Conservation (phyloP, 2,797 vertebrate genomes). For the Monodelphis domestica region DNA sequence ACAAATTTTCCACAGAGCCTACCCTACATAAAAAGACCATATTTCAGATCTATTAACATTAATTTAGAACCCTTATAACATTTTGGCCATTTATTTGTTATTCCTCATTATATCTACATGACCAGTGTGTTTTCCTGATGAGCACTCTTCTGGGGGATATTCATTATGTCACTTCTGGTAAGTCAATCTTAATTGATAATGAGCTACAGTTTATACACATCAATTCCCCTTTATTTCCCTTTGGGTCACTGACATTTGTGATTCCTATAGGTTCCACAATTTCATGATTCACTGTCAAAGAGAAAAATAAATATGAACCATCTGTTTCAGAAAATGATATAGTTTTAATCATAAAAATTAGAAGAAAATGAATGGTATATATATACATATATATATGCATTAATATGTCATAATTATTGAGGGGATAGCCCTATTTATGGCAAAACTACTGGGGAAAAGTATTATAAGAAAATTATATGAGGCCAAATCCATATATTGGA, state of each 20-base stretch:
- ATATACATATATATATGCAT: background rate
- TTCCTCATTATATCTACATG: background rate
- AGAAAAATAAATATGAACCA: background rate
- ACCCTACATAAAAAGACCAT: background rate
- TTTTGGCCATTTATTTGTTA: background rate
- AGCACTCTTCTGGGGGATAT: background rate
- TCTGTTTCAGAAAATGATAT: background rate
- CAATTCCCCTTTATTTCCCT: background rate
- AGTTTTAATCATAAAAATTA: background rate
- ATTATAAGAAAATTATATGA: background rate
- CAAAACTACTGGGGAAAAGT: no score
- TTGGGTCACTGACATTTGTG: background rate
- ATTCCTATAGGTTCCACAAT: background rate
- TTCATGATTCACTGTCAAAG: background rate
- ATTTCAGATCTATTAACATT: background rate
- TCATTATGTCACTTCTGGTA: background rate
- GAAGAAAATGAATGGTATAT: background rate
- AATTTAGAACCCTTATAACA: background rate
- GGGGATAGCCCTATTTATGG: background rate
- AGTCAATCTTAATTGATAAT: background rate
- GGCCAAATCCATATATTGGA: background rate
- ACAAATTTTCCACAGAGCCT: background rate
- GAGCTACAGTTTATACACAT: background rate
- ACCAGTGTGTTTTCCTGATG: background rate
- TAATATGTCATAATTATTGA: background rate